Base-by-base conservation (phyloP, 2,797 vertebrate genomes). In the Sphenopsis melanotis region DNA sequence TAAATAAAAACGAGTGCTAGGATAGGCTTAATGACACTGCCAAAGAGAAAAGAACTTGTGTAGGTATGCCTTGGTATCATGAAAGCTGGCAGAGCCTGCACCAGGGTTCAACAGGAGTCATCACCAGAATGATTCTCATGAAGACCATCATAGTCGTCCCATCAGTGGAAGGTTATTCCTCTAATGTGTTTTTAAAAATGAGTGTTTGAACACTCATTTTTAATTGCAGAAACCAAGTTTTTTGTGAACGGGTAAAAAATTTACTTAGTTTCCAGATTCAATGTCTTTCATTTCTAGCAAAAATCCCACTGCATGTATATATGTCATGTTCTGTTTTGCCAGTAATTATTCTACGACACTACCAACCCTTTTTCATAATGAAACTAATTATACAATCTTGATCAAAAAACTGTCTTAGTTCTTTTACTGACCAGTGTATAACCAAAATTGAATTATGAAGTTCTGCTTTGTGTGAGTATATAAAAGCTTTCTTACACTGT, bases 211-310 rank as follows among this genome's bases (percentile, higher is more conserved):
- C 11, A 2, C 10, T 86, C 81, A 37, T 15, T 92, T 82, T 44
- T 68, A 53, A 65, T 63, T 52, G 23, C 34, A 78, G 55, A 86
- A 53, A 55, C 0, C 0, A 85, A 78, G 27, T 6, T 14, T 61
- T 39, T 83, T 71, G 13, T 1, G 0, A 1, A 0, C 49, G 29
- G 22, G 5, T 60, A 53, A 52, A 85, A 85, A 52, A 6, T 11
- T 52, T 47, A 23, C 10, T 65, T 11, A 26, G 22, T 87, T 91
- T 88, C 59, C 7, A 12, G 46, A 49, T 89, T 76, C n/a, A 47
- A 2, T 22, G 20, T 49, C 12, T 60, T 83, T 59, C 23, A 74
- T 13, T 75, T 79, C 49, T 60, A 74, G 39, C 9, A 52, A 47
- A 89, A 88, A 69, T 64, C 13, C 14, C 6, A 17, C 44, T 70